A percentile compares a stretch with the other conserved stretches of the same genome.
These are phyloP conservation scores for Eupithecia pulchellata DNA, from an alignment of 2,888 invertebrate species.

Conservation along the genomic window DNA sequence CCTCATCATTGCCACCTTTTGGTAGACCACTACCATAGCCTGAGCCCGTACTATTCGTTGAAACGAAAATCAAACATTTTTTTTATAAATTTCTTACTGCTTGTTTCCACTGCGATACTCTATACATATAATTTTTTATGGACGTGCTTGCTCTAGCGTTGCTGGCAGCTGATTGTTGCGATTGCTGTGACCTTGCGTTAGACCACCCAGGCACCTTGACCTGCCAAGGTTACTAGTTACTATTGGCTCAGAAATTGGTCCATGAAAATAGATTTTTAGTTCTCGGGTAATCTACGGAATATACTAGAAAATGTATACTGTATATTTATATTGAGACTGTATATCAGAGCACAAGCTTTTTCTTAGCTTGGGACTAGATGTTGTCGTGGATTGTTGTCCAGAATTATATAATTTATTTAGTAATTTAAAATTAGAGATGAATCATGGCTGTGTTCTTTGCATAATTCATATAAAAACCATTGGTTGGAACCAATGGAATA, in stretches of 20 bases:
- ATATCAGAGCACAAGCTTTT: too few species aligned
- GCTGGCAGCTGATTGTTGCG: constrained; percentile 44
- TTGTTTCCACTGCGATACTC: constrained; percentile 7
- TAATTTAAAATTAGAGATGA: too few species aligned
- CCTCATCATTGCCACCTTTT: not conserved
- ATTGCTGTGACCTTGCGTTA: constrained; percentile 58
- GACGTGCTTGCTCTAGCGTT: constrained; percentile 34
- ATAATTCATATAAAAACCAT: too few species aligned
- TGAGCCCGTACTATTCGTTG: not conserved
- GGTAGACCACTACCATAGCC: not conserved
- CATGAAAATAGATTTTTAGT: constrained; percentile 14
- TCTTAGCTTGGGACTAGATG: too few species aligned
- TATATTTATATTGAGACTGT: not conserved
- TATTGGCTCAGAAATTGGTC: constrained; percentile 24
- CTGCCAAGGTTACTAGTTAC: constrained; percentile 62
- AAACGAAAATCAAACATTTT: not conserved
- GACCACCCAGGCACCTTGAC: constrained; percentile 49
- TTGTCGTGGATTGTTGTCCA: too few species aligned
- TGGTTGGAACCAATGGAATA: too few species aligned
- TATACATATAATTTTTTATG: constrained; percentile 39
- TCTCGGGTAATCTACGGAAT: not conserved
- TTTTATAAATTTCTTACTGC: not conserved
- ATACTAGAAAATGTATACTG: not conserved
- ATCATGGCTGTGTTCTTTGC: too few species aligned
- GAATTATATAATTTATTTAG: too few species aligned